Percentiles rank a stretch among this genome's conserved stretches.
Conservation (phyloP, 2,797 vertebrate genomes). For the Sebastes oblongus region DNA sequence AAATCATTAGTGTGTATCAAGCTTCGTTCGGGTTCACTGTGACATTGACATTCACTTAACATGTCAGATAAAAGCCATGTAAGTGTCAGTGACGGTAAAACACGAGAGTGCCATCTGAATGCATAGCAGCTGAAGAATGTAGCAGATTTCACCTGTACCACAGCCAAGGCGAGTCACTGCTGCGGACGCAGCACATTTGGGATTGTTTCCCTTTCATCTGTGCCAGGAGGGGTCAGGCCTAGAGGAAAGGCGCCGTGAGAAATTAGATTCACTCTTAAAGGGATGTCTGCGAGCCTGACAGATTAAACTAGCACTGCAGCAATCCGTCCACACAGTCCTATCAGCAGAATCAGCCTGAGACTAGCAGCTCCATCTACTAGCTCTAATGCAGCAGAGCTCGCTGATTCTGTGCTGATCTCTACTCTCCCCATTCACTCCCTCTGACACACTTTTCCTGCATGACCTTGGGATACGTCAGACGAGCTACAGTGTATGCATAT, state of each 20-base stretch:
- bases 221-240: slow-evolving; percentile 48
- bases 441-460: slow-evolving; percentile 72
- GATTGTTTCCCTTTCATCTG: slow-evolving; percentile 61
- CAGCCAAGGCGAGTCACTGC: slow-evolving; percentile 46
- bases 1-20: slow-evolving; percentile 54
- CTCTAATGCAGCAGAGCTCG: slow-evolving; percentile 62
- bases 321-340: slow-evolving; percentile 59
- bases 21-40: slow-evolving; percentile 27
- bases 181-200: slow-evolving; percentile 60
- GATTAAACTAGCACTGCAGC: slow-evolving; percentile 65
- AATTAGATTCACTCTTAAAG: slow-evolving; percentile 70
- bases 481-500: slow-evolving; percentile 48
- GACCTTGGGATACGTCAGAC: slow-evolving; percentile 73
- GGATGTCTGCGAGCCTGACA: slow-evolving; percentile 60
- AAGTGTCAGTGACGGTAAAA: slow-evolving; percentile 41
- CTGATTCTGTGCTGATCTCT: slow-evolving; percentile 53
- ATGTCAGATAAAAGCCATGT: slow-evolving; percentile 61
- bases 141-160: slow-evolving; percentile 22
- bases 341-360: slow-evolving; percentile 67
- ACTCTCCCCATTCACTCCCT: slow-evolving; percentile 40
- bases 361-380: slow-evolving; percentile 44
- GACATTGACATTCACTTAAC: slow-evolving; percentile 62
- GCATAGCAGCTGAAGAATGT: slow-evolving; percentile 14
- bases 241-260: slow-evolving; percentile 54
- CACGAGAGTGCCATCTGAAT: slow-evolving; percentile 27